These are phyloP conservation scores for Cataglyphis altisquamis DNA, from an alignment of 2,888 invertebrate species.

Conservation along the genomic window DNA sequence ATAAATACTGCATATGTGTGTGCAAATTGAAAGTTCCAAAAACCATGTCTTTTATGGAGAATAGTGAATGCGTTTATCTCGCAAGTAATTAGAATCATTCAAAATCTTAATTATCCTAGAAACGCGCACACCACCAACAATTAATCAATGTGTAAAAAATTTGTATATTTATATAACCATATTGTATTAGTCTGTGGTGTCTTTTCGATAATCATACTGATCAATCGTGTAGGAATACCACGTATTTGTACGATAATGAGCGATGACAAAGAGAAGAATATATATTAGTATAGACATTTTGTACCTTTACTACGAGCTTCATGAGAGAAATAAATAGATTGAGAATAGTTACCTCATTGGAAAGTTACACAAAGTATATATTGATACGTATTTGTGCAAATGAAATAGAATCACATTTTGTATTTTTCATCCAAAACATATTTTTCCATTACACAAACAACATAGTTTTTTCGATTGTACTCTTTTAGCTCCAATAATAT, in stretches of 20 bases:
- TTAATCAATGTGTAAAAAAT: slow-evolving; percentile 8
- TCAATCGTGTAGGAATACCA: slow-evolving; percentile 13
- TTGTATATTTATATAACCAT: slow-evolving; percentile 19
- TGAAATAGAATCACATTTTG: slow-evolving; percentile 17
- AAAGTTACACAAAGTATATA: slow-evolving; percentile 23
- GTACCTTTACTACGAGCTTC: slow-evolving; percentile 45
- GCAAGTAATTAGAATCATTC: slow-evolving; percentile 18
- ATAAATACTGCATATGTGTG: neutral
- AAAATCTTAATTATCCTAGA: neutral
- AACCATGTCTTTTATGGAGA: slow-evolving; percentile 17
- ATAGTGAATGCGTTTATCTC: slow-evolving; percentile 24
- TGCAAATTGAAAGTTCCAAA: slow-evolving; percentile 13
- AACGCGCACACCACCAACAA: slow-evolving; percentile 1
- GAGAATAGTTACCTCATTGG: slow-evolving; percentile 40
- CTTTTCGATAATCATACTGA: slow-evolving; percentile 5
- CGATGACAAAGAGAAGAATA: slow-evolving; percentile 15
- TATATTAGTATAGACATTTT: slow-evolving; percentile 48
- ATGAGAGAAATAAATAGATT: slow-evolving; percentile 35
- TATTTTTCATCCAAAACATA: slow-evolving; percentile 23
- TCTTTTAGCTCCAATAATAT: neutral
- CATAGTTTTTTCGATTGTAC: neutral
- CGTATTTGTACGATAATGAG: slow-evolving; percentile 49
- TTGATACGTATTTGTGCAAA: neutral
- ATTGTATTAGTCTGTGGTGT: slow-evolving; percentile 14
- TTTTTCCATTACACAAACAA: slow-evolving; percentile 23